A percentile compares a stretch with the other conserved stretches of the same genome.
phyloP scores from a whole-genome alignment of 2,888 invertebrate genomes.

The Stegophylla sp. region DNA sequence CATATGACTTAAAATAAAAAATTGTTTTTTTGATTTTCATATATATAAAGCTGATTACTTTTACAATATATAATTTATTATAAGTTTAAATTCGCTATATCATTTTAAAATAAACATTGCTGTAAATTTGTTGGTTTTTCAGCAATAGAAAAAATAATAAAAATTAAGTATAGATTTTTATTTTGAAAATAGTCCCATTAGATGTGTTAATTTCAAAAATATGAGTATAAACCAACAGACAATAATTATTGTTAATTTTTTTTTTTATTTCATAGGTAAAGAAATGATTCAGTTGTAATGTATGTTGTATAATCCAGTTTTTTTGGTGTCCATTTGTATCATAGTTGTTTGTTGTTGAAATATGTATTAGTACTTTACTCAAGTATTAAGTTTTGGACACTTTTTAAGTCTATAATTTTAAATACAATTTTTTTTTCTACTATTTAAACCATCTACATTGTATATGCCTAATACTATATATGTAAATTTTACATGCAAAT shows the following conservation, averaged over 20 bases:
- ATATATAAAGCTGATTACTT: not conserved
- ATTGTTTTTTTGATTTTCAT: too few relatives aligned
- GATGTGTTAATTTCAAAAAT: too few relatives aligned
- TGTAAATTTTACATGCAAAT: not conserved
- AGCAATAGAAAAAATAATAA: too few relatives aligned
- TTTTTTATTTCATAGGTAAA: too few relatives aligned
- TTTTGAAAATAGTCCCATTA: too few relatives aligned
- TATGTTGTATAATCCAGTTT: not conserved
- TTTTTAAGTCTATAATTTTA: not conserved
- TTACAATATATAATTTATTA: not conserved
- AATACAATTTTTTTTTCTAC: not conserved
- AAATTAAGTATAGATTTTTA: too few relatives aligned
- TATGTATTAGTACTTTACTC: not conserved
- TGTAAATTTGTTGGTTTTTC: not conserved
- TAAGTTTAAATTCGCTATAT: conserved; percentile 30
- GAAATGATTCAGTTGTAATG: not conserved
- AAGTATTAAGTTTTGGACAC: not conserved
- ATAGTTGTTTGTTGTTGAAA: not conserved
- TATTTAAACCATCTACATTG: not conserved
- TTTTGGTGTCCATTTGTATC: conserved; percentile 2
- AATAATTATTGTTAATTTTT: not conserved
- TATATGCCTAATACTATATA: not conserved
- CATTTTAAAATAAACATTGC: conserved; percentile 3
- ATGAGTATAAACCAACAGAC: not conserved
- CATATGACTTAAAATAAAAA: not conserved